phyloP scores from a whole-genome alignment of 2,797 vertebrate genomes.

The Brotula barbata region DNA sequence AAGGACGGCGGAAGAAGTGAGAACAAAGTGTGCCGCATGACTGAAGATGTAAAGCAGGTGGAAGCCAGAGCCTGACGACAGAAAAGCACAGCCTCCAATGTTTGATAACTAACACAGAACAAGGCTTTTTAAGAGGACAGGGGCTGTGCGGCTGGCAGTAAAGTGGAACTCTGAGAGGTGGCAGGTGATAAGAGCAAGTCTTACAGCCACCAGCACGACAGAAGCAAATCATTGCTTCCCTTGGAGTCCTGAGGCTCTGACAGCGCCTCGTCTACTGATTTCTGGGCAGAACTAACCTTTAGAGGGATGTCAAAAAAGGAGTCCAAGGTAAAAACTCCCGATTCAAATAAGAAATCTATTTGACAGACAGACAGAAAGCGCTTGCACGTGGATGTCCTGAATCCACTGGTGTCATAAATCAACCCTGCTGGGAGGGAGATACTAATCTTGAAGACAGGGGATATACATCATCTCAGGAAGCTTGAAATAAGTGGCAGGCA shows the following conservation, averaged over 20 bases:
- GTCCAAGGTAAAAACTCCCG: neutral
- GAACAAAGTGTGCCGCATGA: conserved; percentile 14
- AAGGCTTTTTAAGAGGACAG: conserved; percentile 48
- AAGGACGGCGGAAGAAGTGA: neutral
- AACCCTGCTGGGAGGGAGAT: conserved; percentile 5
- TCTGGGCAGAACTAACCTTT: conserved; percentile 5
- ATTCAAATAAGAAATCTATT: conserved; percentile 12
- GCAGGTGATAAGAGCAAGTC: conserved; percentile 40
- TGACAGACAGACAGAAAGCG: conserved; percentile 28
- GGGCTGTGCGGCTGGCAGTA: conserved; percentile 33
- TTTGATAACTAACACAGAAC: conserved; percentile 51
- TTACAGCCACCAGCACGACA: conserved; percentile 38
- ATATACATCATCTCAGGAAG: conserved; percentile 43
- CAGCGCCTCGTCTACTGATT: conserved; percentile 14
- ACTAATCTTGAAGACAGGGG: neutral
- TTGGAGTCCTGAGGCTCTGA: conserved; percentile 36
- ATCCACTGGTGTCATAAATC: conserved; percentile 46
- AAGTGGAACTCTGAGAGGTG: conserved; percentile 52
- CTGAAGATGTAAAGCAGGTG: conserved; percentile 2
- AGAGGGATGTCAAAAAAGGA: too few species aligned
- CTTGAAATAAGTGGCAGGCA: neutral
- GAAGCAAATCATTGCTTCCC: conserved; percentile 32
- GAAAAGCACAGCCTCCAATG: conserved; percentile 31
- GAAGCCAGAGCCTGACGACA: conserved; percentile 23
- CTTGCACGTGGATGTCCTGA: too few species aligned